Evolutionary conservation across 2,113 vertebrate genomes (phyloP).

Genomic region (Phrynosoma platyrhinos): DNA sequence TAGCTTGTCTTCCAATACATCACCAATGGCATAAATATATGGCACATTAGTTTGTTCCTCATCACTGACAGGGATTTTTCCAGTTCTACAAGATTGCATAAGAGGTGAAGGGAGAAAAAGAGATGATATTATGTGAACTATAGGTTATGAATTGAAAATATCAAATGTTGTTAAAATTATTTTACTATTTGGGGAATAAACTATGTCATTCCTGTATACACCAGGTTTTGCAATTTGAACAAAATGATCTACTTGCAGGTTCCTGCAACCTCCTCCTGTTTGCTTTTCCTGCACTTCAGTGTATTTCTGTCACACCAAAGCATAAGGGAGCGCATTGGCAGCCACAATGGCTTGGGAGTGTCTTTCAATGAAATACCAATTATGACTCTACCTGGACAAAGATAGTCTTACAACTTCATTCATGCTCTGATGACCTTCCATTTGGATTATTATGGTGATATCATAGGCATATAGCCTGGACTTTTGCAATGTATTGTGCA

Average conservation of each 20-base stretch:
- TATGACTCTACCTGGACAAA: no score
- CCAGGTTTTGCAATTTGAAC: not conserved
- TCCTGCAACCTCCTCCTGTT: not conserved
- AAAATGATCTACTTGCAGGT: not conserved
- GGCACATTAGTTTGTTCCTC: slow-evolving; percentile 84
- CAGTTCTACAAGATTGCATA: slow-evolving; percentile 75
- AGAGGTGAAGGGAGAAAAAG: not conserved
- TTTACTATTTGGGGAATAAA: not conserved
- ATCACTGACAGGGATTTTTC: slow-evolving; percentile 84
- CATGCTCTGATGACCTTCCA: no score
- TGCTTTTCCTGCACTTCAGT: not conserved
- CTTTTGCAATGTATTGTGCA: no score
- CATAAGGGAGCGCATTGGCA: not conserved
- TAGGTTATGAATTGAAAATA: slow-evolving; percentile 1
- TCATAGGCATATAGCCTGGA: no score
- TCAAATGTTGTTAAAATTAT: not conserved
- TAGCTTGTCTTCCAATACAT: slow-evolving; percentile 81
- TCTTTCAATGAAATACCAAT: no score
- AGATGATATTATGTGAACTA: not conserved
- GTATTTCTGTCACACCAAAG: not conserved
- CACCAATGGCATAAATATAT: slow-evolving; percentile 83
- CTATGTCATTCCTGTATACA: no score
- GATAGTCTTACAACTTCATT: no score
- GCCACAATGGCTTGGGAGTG: no score
- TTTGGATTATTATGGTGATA: no score